These are phyloP conservation scores for Acronicta psi DNA, from an alignment of 2,888 invertebrate species.

Conservation along the genomic window DNA sequence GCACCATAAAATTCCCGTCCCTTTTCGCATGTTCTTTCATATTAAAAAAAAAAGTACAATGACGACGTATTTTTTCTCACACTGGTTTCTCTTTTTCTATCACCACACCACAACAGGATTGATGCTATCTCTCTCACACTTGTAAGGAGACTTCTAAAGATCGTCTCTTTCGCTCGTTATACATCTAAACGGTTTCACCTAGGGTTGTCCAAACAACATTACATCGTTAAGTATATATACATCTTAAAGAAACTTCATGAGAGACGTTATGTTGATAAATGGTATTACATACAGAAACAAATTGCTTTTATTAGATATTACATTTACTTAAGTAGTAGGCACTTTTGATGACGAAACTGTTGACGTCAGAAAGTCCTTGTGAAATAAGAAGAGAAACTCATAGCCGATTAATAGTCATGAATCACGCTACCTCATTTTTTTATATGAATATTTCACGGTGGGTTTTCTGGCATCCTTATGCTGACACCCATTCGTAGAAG, in stretches of 20 bases:
- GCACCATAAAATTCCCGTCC: slow-evolving; percentile 2
- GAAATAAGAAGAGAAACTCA: slow-evolving; percentile 17
- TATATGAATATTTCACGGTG: slow-evolving; percentile 23
- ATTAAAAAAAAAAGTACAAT: slow-evolving; percentile 50
- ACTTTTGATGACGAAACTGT: slow-evolving; percentile 8
- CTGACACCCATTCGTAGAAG: slow-evolving; percentile 67
- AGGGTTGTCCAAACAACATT: slow-evolving; percentile 52
- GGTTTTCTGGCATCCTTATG: slow-evolving; percentile 61
- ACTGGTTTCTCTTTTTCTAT: slow-evolving; percentile 62
- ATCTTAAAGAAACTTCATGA: slow-evolving; percentile 13
- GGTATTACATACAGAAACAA: slow-evolving; percentile 5
- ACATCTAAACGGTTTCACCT: slow-evolving; percentile 53
- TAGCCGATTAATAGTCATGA: slow-evolving; percentile 3
- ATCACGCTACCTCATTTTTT: slow-evolving; percentile 22
- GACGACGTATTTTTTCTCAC: slow-evolving; percentile 58
- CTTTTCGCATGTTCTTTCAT: slow-evolving; percentile 3
- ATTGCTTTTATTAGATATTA: neutral
- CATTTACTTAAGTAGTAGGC: too few species aligned
- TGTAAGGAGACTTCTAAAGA: slow-evolving; percentile 35
- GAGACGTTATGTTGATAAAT: slow-evolving; percentile 14
- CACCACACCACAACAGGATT: slow-evolving; percentile 55
- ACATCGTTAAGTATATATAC: neutral
- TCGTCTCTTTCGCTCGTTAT: slow-evolving; percentile 56
- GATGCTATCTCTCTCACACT: slow-evolving; percentile 58
- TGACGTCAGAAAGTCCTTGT: slow-evolving; percentile 14